These are phyloP conservation scores for Entosphenus tridentatus DNA, from an alignment of 2,113 vertebrate genomes.

Conservation along the genomic window DNA sequence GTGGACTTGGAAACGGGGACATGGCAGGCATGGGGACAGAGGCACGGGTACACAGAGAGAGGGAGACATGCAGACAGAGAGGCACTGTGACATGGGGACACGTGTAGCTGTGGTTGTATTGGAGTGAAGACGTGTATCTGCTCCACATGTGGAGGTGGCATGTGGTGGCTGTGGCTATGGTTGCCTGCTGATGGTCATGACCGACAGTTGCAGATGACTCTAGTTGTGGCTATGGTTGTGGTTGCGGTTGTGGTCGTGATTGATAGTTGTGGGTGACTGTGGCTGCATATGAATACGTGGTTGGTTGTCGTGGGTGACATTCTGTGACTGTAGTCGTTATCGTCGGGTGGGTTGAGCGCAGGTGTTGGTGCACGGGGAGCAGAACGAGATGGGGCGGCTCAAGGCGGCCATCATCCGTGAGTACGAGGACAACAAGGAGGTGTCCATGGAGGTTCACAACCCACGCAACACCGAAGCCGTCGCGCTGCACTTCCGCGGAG, in stretches of 20 bases:
- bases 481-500: constrained; percentile 83
- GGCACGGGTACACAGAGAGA: too few species aligned
- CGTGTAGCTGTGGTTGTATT: too few species aligned
- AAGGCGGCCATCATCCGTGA: constrained; percentile 84
- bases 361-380: constrained; percentile 89
- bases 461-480: constrained; percentile 86
- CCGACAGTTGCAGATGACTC: not conserved
- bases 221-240: too few species aligned
- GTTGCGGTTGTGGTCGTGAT: too few species aligned
- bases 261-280: too few species aligned
- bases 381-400: constrained; percentile 92
- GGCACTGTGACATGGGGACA: too few species aligned
- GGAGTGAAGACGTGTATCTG: too few species aligned
- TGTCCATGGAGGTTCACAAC: constrained; percentile 89
- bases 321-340: not conserved
- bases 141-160: not conserved
- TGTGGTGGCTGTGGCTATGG: not conserved
- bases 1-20: too few species aligned
- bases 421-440: constrained; percentile 89
- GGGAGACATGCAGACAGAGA: too few species aligned
- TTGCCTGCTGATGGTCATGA: not conserved
- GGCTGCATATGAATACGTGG: too few species aligned
- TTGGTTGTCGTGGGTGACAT: not conserved
- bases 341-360: constrained; percentile 13
- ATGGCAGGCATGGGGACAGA: too few species aligned